Base-by-base conservation (phyloP, 2,888 invertebrate species). In the Rhyacophila evoluta region DNA sequence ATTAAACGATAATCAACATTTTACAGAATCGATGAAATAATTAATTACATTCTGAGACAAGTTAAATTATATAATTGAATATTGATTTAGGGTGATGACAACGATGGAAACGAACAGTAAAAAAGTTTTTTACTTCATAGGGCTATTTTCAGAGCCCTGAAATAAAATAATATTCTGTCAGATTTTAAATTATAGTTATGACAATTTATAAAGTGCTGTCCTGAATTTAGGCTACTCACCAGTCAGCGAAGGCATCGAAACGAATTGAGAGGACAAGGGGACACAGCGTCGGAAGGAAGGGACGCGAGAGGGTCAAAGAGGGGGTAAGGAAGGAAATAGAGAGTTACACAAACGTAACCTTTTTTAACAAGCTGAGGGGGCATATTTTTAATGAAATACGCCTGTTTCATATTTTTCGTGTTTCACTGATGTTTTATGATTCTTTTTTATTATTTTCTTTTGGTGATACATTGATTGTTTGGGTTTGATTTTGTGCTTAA, bases 311-410 rank as follows among this genome's bases (percentile, higher is more conserved):
- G 55, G 19, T 41, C 6, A 5, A 5, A 6, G 41, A 41, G 1
- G 15, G 19, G 8, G n/a, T 6, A 41, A 15, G 15, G 11, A 15
- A 6, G 2, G 19, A 55, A 12, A 55, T 55, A 55, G 55, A 25
- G 55, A 55, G 55, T 55, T 55, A 55, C 55, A 55, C 55, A 55
- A 55, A 55, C 55, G 55, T 55, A 55, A 55, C 55, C 55, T 55
- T 55, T 55, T 55, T 55, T 55, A 55, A 55, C 55, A 55, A 55
- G 55, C 55, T 55, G 55, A 55, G 55, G 55, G 55, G 55, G 55
- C 55, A 19, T 19, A 19, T 55, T 55, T 55, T 55, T 25, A 55
- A 55, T 55, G 55, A 55, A 55, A 55, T 55, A 55, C 55, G 55
- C 55, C 25, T 19, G 55, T 55, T 55, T 55, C 55, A 55, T 55